Evolutionary conservation across 1,140 invertebrate genomes (phyloP).

Genomic region (Megalonaias nervosa): DNA sequence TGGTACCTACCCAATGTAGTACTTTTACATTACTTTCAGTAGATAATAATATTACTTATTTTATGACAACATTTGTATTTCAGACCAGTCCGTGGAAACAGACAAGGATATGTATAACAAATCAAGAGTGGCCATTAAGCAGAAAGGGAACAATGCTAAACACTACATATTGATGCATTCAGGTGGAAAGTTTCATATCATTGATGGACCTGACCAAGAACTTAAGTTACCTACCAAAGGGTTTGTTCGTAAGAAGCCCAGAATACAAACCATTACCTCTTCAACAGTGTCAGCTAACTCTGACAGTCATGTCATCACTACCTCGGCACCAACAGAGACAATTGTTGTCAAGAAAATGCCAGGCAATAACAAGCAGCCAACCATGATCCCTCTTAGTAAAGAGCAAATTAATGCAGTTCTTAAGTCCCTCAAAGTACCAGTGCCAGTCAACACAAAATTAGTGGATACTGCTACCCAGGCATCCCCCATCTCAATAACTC

Average conservation of each 20-base stretch:
- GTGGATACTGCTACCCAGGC: slow-evolving; percentile 43
- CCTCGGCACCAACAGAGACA: slow-evolving; percentile 18
- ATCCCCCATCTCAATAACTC: slow-evolving; percentile 12
- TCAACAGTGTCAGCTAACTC: slow-evolving; percentile 3
- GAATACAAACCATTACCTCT: slow-evolving; percentile 1
- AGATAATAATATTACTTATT: no score
- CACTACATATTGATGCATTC: no score
- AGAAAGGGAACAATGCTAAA: no score
- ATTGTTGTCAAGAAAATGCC: slow-evolving; percentile 42
- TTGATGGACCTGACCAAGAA: no score
- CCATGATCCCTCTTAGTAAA: slow-evolving; percentile 53
- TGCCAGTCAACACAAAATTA: slow-evolving; percentile 41
- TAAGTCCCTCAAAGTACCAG: slow-evolving; percentile 58
- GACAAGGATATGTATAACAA: no score
- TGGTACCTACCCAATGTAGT: no score
- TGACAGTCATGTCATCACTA: neutral
- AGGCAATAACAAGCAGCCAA: slow-evolving; percentile 39
- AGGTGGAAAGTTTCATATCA: no score
- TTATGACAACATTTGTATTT: no score
- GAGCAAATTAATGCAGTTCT: slow-evolving; percentile 62
- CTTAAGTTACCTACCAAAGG: slow-evolving; percentile 25
- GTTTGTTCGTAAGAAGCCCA: slow-evolving; percentile 17
- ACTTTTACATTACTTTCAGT: no score
- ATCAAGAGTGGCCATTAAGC: no score
- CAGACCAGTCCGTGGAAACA: no score